A percentile compares a stretch with the other conserved stretches of the same genome.
Conservation (phyloP, 2,888 invertebrate genomes). For the Phlogophora meticulosa region DNA sequence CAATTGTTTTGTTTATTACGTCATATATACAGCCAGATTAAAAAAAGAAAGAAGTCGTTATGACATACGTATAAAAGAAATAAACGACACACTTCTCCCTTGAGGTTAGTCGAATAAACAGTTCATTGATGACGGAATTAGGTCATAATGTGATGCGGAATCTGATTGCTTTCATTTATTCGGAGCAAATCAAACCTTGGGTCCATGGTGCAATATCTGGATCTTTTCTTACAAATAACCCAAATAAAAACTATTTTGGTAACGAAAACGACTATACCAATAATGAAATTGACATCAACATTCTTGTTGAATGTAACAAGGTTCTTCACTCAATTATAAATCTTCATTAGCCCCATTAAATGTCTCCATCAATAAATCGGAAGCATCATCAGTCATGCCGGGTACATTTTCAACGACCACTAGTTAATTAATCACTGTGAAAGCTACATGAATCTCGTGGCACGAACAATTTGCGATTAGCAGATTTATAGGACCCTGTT, state of each 20-base stretch:
- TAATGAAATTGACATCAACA: conserved; percentile 4
- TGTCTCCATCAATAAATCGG: conserved; percentile 45
- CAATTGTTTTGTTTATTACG: no score
- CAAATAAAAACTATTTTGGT: conserved; percentile 1
- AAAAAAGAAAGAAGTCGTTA: no score
- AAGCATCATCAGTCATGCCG: conserved; percentile 46
- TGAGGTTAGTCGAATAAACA: conserved; percentile 22
- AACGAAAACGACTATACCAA: not conserved
- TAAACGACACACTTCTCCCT: conserved; percentile 18
- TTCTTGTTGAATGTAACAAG: conserved; percentile 31
- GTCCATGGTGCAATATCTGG: conserved; percentile 5
- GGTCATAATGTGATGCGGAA: conserved; percentile 35
- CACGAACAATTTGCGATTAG: conserved; percentile 55
- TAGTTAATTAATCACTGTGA: conserved; percentile 62
- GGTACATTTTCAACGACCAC: conserved; percentile 44
- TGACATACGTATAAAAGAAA: no score
- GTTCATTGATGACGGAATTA: conserved; percentile 25
- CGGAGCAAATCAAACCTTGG: conserved; percentile 27
- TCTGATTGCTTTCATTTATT: conserved; percentile 24
- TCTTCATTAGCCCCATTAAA: conserved; percentile 52
- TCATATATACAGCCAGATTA: no score
- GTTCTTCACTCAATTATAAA: conserved; percentile 46
- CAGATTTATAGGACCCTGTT: conserved; percentile 55
- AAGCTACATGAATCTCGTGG: conserved; percentile 60
- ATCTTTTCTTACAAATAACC: conserved; percentile 16